A percentile compares a stretch with the other conserved stretches of the same genome.
These are phyloP conservation scores for Ametastegia equiseti DNA, from an alignment of 2,888 invertebrate species.

Conservation along the genomic window DNA sequence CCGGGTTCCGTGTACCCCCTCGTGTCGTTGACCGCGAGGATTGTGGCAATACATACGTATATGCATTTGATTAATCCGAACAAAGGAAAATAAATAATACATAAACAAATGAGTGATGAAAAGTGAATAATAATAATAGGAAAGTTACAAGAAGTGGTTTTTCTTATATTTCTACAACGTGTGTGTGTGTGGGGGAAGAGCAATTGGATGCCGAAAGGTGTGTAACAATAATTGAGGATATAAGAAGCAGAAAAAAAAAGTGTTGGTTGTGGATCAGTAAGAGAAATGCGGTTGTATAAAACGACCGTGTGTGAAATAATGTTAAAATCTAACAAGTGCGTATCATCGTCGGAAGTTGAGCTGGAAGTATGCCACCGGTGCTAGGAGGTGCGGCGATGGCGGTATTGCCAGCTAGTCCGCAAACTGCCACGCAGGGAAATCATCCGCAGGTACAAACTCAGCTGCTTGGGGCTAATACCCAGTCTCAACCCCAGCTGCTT, in stretches of 20 bases:
- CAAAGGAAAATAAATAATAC: too few species aligned
- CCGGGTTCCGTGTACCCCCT: background rate
- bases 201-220: too few species aligned
- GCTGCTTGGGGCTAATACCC: slow-evolving; percentile 55
- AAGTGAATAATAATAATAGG: too few species aligned
- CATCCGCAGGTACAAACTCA: slow-evolving; percentile 67
- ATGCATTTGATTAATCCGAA: background rate
- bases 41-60: background rate
- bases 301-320: slow-evolving; percentile 44
- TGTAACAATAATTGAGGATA: too few species aligned
- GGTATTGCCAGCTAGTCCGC: slow-evolving; percentile 75
- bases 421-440: slow-evolving; percentile 73
- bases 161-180: too few species aligned
- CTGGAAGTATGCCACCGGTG: slow-evolving; percentile 73
- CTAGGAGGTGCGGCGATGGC: slow-evolving; percentile 75
- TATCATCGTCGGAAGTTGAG: background rate
- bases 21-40: background rate
- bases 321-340: slow-evolving; percentile 44
- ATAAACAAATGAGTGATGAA: too few species aligned
- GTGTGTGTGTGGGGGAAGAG: too few species aligned
- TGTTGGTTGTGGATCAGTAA: too few species aligned
- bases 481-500: slow-evolving; percentile 67
- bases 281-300: slow-evolving; percentile 43
- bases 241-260: too few species aligned
- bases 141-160: too few species aligned